These are phyloP conservation scores for Neolamprologus caudopunctatus DNA, from an alignment of 2,113 vertebrate genomes.

Conservation along the genomic window DNA sequence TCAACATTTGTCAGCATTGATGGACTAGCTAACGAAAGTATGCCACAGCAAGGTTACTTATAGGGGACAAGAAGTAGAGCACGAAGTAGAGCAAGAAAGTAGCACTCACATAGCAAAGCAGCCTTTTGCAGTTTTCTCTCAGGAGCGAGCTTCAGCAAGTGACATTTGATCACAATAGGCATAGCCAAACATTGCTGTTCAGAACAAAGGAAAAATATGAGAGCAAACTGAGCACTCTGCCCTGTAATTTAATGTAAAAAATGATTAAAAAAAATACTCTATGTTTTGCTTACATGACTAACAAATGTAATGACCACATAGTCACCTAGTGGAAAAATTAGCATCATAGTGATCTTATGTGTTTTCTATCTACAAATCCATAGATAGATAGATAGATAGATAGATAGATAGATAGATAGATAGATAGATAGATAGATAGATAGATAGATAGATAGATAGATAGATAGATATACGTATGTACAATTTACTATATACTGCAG, in stretches of 20 bases:
- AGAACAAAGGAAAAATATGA: background rate
- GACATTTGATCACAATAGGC: background rate
- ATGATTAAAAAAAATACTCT: background rate
- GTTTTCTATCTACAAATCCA: background rate
- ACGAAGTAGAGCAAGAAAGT: slow-evolving; percentile 57
- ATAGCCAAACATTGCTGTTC: background rate
- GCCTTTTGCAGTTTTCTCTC: background rate
- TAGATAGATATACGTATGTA: background rate
- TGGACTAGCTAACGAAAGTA: slow-evolving; percentile 34
- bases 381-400: background rate
- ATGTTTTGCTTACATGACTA: background rate
- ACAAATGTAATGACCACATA: background rate
- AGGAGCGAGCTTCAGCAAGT: slow-evolving; percentile 8
- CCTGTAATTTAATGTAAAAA: background rate
- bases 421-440: background rate
- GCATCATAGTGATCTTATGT: background rate
- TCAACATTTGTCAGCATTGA: background rate
- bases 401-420: background rate
- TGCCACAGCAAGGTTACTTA: slow-evolving; percentile 29
- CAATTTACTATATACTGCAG: background rate
- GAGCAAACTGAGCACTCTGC: background rate
- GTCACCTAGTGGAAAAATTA: background rate
- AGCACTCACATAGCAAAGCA: slow-evolving; percentile 23
- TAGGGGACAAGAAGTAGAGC: slow-evolving; percentile 54
- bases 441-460: background rate